phyloP scores from a whole-genome alignment of 2,797 vertebrate genomes.

The Phoxinus dragarum region DNA sequence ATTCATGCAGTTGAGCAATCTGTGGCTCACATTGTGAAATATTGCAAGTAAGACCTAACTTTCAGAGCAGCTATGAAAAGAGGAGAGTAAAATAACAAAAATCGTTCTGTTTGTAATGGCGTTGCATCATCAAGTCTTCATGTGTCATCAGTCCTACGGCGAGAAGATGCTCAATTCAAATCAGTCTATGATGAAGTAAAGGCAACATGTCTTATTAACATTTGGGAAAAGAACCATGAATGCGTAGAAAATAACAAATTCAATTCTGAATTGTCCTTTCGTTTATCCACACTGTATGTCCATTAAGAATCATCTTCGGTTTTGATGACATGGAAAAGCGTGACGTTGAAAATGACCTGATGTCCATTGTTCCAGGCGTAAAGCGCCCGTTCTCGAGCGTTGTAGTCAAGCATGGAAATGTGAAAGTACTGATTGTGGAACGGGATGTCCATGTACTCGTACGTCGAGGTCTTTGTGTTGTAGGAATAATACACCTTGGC shows the following conservation, averaged over 20 bases:
- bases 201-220: constrained; percentile 50
- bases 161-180: constrained; percentile 40
- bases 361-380: constrained; percentile 99
- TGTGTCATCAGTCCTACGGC: constrained; percentile 69
- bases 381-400: constrained; percentile 92
- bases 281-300: constrained; percentile 37
- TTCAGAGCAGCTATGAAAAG: constrained; percentile 78
- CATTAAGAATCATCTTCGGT: constrained; percentile 91
- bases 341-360: constrained; percentile 98
- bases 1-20: constrained; percentile 89
- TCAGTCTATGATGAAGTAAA: constrained; percentile 60
- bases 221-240: constrained; percentile 52
- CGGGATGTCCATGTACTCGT: constrained; percentile 97
- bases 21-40: constrained; percentile 72
- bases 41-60: constrained; percentile 82
- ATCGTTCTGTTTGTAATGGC: constrained; percentile 68
- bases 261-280: constrained; percentile 63
- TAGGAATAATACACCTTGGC: constrained; percentile 98
- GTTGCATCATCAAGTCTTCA: constrained; percentile 58
- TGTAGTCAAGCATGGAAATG: constrained; percentile 99
- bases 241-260: constrained; percentile 59
- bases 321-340: constrained; percentile 97
- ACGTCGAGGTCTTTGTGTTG: constrained; percentile 94
- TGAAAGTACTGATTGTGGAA: constrained; percentile 99
- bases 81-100: constrained; percentile 37